Conservation (phyloP, 2,797 vertebrate species). For the Adrianichthys oophorus region DNA sequence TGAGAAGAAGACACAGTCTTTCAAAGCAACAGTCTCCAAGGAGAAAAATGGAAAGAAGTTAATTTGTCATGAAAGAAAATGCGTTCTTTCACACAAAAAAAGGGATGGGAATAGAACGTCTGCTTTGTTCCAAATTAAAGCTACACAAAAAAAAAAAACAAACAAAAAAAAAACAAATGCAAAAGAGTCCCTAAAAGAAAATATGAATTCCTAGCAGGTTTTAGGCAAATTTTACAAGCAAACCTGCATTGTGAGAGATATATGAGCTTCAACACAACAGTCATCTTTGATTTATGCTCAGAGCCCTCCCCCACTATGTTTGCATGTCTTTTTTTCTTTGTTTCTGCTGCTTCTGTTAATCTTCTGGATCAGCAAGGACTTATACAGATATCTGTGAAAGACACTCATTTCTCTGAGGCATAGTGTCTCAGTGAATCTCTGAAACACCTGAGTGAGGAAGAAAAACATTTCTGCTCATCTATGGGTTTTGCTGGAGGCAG, state of each 20-base stretch:
- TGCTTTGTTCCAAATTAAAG: constrained; percentile 14
- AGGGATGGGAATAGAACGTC: constrained; percentile 26
- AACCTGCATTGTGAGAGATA: too few relatives aligned
- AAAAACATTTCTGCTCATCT: too few relatives aligned
- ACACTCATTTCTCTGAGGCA: too few relatives aligned
- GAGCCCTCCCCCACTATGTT: background rate
- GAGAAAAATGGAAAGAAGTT: constrained; percentile 48
- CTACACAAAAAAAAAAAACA: background rate
- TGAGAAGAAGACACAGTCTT: too few relatives aligned
- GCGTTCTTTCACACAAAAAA: constrained; percentile 22
- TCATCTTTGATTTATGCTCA: background rate
- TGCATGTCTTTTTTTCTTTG: background rate
- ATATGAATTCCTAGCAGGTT: constrained; percentile 22
- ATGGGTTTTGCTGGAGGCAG: too few relatives aligned
- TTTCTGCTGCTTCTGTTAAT: background rate
- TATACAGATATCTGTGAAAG: too few relatives aligned
- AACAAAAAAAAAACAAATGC: background rate
- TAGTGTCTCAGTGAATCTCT: too few relatives aligned
- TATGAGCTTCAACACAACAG: too few relatives aligned
- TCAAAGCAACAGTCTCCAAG: constrained; percentile 9
- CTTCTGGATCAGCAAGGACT: background rate
- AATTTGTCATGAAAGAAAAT: constrained; percentile 33
- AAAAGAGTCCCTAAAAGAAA: constrained; percentile 15
- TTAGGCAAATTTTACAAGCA: too few relatives aligned
- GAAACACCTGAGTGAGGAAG: too few relatives aligned